Percentiles rank a stretch among this genome's conserved stretches.
Evolutionary conservation across 53 echinoderm and acorn worm genomes (phyloP).

Genomic region (Stichopus horrens): DNA sequence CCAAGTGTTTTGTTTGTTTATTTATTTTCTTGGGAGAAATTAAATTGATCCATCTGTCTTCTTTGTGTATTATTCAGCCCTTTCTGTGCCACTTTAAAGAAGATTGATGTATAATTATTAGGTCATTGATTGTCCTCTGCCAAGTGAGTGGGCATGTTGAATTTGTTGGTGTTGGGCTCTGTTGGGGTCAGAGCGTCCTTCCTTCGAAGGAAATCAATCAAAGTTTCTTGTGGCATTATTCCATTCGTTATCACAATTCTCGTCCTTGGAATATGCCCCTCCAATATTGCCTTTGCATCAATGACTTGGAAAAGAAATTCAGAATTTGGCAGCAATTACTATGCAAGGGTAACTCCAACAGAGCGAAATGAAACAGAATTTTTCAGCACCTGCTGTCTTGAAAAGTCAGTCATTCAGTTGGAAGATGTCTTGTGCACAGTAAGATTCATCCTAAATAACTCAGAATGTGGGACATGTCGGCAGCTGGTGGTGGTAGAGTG

Average conservation of each 20-base stretch:
- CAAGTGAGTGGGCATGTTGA: too few species aligned
- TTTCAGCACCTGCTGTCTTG: not conserved
- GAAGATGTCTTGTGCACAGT: not conserved
- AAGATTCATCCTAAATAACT: conserved; percentile 10
- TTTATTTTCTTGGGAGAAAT: too few species aligned
- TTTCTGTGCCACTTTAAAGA: too few species aligned
- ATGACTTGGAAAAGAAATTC: not conserved
- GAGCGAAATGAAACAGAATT: not conserved
- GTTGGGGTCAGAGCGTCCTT: not conserved
- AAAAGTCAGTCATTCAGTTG: conserved; percentile 5
- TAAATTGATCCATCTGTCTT: too few species aligned
- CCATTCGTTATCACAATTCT: not conserved
- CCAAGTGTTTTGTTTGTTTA: too few species aligned
- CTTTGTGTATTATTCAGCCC: too few species aligned
- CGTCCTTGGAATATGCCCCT: not conserved
- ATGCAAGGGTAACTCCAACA: not conserved
- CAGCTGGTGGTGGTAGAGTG: not conserved
- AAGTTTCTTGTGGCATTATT: not conserved
- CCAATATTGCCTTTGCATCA: not conserved
- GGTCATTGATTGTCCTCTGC: too few species aligned
- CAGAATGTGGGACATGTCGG: not conserved
- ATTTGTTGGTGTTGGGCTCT: too few species aligned
- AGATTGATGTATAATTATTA: too few species aligned
- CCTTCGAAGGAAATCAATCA: not conserved
- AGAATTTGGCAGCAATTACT: conserved; percentile 12